Evolutionary conservation across 2,888 invertebrate genomes (phyloP), one percentile per base, ranked within the genome.

Genomic region (Serrognathus titanus): DNA sequence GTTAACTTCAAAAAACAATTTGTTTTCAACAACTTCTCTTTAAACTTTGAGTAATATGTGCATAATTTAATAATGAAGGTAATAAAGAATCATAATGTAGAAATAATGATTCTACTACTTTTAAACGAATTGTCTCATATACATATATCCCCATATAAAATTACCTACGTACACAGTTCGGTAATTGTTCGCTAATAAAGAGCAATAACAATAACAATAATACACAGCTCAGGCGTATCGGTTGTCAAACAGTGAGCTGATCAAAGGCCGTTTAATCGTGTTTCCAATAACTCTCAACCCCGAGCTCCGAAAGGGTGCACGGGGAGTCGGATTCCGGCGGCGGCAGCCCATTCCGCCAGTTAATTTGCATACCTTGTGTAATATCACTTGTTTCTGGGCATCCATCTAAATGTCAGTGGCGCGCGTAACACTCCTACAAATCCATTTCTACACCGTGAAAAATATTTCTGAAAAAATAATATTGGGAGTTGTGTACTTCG

Each of bases 361-460:
- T 69, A 69, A 69, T 69, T 69, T 69, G 67, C 69, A 69, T 69
- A 67, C 66, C 67, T 66, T 61, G 65, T 64, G 64, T 67, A 66
- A 67, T 66, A 66, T 67, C 66, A 67, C 67, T 63, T 63, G 65
- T 64, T 67, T 54, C 54, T 54, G 54, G 36, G 49, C 43, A 31
- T 49, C 43, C 43, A 37, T 13, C 37, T 45, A 36, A 46, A 36
- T 41, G n/a, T 35, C 43, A 37, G 54, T 49, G 43, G 54, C 48
- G 49, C 24, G 20, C 43, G 24, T 54, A 49, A 45, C 24, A 31
- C 24, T 31, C 4, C 24, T 31, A 31, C 24, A 7, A 31, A 6
- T 31, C 6, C 7, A 31, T 31, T 31, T 31, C 24, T 6, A 31
- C 24, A 31, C 24, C 4, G 6, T 7, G 24, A 3, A 31, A 31